A percentile compares a stretch with the other conserved stretches of the same genome.
Conservation (phyloP, 35 echinoderm and acorn worm genomes). For the Lytechinus pictus region DNA sequence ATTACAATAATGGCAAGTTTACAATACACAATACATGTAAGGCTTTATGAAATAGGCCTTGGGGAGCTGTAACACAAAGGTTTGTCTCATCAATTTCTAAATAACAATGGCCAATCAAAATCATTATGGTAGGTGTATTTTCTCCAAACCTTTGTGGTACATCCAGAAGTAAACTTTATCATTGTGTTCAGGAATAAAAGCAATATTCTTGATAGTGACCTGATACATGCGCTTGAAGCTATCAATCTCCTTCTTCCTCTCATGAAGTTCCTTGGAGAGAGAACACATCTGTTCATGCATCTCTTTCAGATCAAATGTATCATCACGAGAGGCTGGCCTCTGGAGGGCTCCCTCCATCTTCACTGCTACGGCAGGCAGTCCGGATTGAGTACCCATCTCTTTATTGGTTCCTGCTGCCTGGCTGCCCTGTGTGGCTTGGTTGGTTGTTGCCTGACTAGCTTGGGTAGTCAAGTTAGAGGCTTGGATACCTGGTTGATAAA, state of each 20-base stretch:
- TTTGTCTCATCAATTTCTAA: no score
- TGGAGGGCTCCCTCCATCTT: constrained; percentile 24
- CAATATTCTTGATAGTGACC: constrained; percentile 49
- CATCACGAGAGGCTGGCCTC: constrained; percentile 54
- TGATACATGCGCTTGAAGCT: constrained; percentile 73
- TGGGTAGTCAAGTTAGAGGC: not conserved
- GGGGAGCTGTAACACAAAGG: no score
- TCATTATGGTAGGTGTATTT: no score
- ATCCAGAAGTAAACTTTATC: no score
- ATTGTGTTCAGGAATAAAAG: no score
- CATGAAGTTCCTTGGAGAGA: constrained; percentile 72
- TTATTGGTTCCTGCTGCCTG: not conserved
- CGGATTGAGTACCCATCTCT: constrained; percentile 62
- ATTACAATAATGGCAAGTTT: no score
- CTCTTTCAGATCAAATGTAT: constrained; percentile 85
- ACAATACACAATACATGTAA: no score
- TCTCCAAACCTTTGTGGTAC: no score
- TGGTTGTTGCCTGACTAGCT: not conserved
- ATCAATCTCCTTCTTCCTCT: constrained; percentile 60
- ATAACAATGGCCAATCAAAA: no score
- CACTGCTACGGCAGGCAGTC: constrained; percentile 55
- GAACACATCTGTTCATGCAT: constrained; percentile 68
- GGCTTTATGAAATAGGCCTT: no score
- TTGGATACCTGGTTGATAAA: not conserved
- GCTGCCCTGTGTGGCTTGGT: constrained; percentile 36